Evolutionary conservation across 37 sponge, comb jelly and placozoan species (phyloP).

Genomic region (Agelas oroides): DNA sequence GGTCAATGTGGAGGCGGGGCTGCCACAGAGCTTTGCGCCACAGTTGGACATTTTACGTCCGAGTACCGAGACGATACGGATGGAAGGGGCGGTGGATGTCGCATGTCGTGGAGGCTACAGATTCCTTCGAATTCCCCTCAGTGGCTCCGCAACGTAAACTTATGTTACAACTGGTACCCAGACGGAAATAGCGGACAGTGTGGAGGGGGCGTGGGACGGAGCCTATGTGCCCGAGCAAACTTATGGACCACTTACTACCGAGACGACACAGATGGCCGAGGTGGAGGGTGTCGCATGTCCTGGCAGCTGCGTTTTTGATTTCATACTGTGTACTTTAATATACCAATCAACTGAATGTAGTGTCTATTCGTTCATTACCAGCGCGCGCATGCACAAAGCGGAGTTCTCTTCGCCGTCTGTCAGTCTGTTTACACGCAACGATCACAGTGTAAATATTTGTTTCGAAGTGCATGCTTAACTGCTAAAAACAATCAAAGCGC

Average conservation of each 20-base stretch:
- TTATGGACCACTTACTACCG: background rate
- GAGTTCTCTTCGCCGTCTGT: too few relatives aligned
- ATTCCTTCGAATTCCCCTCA: background rate
- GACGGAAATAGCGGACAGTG: constrained; percentile 13
- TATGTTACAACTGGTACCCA: constrained; percentile 10
- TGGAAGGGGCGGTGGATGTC: constrained; percentile 6
- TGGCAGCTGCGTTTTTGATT: too few relatives aligned
- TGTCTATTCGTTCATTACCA: too few relatives aligned
- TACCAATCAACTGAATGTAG: too few relatives aligned
- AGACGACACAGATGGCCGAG: constrained; percentile 2
- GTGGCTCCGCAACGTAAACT: background rate
- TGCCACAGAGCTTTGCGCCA: background rate
- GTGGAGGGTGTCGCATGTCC: background rate
- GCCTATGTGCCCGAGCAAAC: background rate
- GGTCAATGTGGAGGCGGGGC: constrained; percentile 15
- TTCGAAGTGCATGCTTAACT: too few relatives aligned
- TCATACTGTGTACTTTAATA: too few relatives aligned
- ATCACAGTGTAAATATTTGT: too few relatives aligned
- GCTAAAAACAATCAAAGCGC: too few relatives aligned
- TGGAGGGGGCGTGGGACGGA: background rate
- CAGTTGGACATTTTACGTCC: background rate
- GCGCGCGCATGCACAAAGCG: too few relatives aligned
- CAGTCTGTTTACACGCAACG: too few relatives aligned
- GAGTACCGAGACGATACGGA: constrained; percentile 12
- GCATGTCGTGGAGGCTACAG: constrained; percentile 4